Base-by-base conservation (phyloP, 2,888 invertebrate genomes). In the Drosophila mulleri region DNA sequence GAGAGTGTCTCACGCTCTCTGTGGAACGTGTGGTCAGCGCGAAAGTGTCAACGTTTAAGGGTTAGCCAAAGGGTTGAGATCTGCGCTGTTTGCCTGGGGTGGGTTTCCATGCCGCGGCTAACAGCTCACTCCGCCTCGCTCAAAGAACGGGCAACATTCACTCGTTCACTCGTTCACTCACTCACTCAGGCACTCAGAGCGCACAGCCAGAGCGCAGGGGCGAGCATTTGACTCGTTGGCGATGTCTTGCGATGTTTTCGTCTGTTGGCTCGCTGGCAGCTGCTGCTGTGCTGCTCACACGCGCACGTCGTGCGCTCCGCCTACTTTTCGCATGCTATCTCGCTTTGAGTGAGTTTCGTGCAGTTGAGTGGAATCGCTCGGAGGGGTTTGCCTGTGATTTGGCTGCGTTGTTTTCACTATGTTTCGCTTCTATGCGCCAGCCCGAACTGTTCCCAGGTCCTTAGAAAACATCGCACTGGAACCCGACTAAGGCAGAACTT, bases 21-120 rank as follows among this genome's bases (percentile, higher is more conserved):
- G 65, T 6, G 50, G 68, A 60, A 67, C 78, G 82, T 85, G 83
- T 83, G 83, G 83, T 83, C 89, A 89, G 71, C 72, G 45, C 58
- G 69, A 82, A 89, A 83, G 88, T 84, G 83, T 84, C 83, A 87
- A 64, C 89, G 75, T 78, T 84, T 84, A 87, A 71, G 86, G 78
- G 80, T 83, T 76, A 75, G 70, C 77, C 72, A 66, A 88, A 79
- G 90, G 90, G 90, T 88, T 89, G 88, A 37, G 75, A 66, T 67
- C 53, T 41, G 18, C 45, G 37, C 20, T 12, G 11, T 16, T 23
- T 26, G 20, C 16, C 26, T 35, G 62, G 75, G 78, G 65, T 56
- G 79, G 78, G 35, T 64, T 52, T 44, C 39, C 23, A n/a, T 14
- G 41, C 20, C 20, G 32, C 20, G 16, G 18, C 20, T 16, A 42